Base-by-base conservation (phyloP, 2,797 vertebrate genomes). In the Anguilla pacifica region DNA sequence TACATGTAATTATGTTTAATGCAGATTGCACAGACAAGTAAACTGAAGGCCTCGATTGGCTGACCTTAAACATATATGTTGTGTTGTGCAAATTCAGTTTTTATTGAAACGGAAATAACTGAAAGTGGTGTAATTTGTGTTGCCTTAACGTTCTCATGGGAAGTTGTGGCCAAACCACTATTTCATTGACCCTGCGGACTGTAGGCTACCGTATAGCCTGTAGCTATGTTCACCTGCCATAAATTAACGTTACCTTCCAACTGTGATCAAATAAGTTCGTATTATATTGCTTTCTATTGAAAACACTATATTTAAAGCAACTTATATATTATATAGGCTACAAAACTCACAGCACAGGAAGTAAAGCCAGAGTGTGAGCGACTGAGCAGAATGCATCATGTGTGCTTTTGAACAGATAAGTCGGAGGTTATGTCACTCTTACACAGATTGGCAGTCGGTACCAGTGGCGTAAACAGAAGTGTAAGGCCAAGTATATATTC, bases 101-200 rank as follows among this genome's bases (percentile, higher is more conserved):
- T 79, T 46, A 79, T 79, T 79, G 35, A 43, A 79, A 25, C 39
- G 35, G 74, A 79, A 79, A 43, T 39, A 79, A 43, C 31, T 43
- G 46, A 79, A 79, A 22, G 19, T 82, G 43, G 46, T 82, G 19
- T 49, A 82, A n/a, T 39, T 57, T 59, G 31, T 84, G 83, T 84
- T 82, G 79, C 43, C 79, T 49, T 82, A 82, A 82, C 46, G 7
- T 82, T 25, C 43, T 51, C 79, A 82, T 82, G 46, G 43, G 51
- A 82, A 51, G 79, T 51, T 82, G 79, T 25, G 79, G 43, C 79
- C 43, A 82, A 7, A 82, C 43, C 19, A n/a, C 43, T 51, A 25
- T 51, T 82, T 10, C 19, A 51, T 51, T n/a, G 43, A n/a, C 79
- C 46, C 46, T 82, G 46, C 22, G n/a, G 39, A 46, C 74, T 79